Conservation (phyloP, 2,113 vertebrate genomes). For the Semicossyphus pulcher region DNA sequence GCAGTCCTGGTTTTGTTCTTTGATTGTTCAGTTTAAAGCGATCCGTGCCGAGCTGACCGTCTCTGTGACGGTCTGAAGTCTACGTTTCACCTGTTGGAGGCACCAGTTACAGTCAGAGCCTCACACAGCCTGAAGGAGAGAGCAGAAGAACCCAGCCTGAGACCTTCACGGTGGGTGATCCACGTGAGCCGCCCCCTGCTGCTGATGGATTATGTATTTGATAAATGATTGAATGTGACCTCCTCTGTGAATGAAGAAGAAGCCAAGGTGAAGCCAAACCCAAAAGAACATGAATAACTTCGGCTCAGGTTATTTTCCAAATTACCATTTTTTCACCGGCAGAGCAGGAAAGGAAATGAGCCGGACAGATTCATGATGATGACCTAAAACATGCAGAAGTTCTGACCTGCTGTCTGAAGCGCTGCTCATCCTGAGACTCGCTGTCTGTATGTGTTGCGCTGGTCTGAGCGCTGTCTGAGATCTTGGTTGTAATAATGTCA, state of each 20-base stretch:
- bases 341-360: not conserved
- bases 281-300: not conserved
- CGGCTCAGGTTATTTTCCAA: not conserved
- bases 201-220: constrained; percentile 6
- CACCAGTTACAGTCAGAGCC: too few relatives aligned
- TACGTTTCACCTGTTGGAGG: too few relatives aligned
- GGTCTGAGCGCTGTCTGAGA: too few relatives aligned
- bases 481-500: too few relatives aligned
- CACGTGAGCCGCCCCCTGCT: not conserved
- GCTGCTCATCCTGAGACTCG: too few relatives aligned
- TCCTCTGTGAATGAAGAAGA: not conserved
- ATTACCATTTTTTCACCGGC: not conserved
- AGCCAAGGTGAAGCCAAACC: not conserved
- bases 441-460: too few relatives aligned
- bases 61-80: too few relatives aligned
- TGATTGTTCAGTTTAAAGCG: too few relatives aligned
- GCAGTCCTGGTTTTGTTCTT: too few relatives aligned
- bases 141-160: not conserved
- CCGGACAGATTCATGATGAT: not conserved
- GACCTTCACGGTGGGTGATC: not conserved
- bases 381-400: too few relatives aligned
- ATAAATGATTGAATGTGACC: not conserved
- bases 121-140: not conserved
- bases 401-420: too few relatives aligned
- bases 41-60: too few relatives aligned